These are phyloP conservation scores for Galaxias olidus DNA, from an alignment of 2,797 vertebrate genomes.

Conservation along the genomic window DNA sequence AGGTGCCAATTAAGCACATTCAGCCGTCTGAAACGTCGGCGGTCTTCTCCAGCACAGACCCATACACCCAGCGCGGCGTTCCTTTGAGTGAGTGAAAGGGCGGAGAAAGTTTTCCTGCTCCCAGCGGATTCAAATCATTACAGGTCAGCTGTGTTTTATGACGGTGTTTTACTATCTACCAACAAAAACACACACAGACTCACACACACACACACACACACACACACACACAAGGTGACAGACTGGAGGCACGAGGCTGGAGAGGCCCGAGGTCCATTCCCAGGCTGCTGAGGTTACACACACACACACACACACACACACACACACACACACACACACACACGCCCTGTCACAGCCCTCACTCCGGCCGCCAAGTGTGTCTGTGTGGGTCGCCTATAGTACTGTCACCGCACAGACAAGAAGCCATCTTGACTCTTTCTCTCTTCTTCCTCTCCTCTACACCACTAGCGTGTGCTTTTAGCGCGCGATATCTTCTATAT, in stretches of 20 bases:
- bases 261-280: conserved; percentile 40
- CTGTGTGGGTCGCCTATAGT: conserved; percentile 9
- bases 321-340: conserved; percentile 27
- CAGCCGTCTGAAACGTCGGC: conserved; percentile 61
- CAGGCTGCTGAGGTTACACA: conserved; percentile 46
- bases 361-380: not conserved
- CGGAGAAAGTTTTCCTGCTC: conserved; percentile 44
- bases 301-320: conserved; percentile 34
- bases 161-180: conserved; percentile 43
- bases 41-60: conserved; percentile 37
- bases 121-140: conserved; percentile 33
- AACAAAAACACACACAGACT: conserved; percentile 36
- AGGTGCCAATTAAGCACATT: conserved; percentile 61
- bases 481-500: not conserved
- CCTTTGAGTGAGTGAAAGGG: conserved; percentile 26
- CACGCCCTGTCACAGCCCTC: conserved; percentile 30
- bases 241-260: conserved; percentile 13
- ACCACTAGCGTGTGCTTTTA: not conserved
- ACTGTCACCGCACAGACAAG: not conserved
- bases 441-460: not conserved
- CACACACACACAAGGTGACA: not conserved
- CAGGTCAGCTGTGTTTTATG: conserved; percentile 41
- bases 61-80: conserved; percentile 27
- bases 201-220: conserved; percentile 11
- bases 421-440: conserved; percentile 3